A percentile compares a stretch with the other conserved stretches of the same genome.
Evolutionary conservation across 1,140 invertebrate species (phyloP).

Genomic region (Eurosta solidaginis): DNA sequence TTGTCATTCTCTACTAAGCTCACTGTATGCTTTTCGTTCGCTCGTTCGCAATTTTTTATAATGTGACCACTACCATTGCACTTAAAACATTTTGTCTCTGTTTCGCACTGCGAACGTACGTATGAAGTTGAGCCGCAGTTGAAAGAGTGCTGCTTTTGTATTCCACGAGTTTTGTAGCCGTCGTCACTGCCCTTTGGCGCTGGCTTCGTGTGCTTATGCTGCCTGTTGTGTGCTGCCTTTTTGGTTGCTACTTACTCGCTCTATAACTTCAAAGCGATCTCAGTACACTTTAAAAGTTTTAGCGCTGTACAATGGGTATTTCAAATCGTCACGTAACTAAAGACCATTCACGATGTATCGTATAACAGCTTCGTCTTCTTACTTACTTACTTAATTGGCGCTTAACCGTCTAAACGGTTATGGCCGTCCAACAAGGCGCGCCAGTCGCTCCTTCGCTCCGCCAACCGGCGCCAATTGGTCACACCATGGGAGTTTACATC

Average conservation of each 20-base stretch:
- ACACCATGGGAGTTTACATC: no score
- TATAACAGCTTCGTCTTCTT: neutral
- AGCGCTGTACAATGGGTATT: neutral
- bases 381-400: no score
- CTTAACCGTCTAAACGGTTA: no score
- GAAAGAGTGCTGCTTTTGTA: neutral
- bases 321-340: conserved; percentile 5
- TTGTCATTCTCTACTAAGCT: neutral
- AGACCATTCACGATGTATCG: conserved; percentile 4
- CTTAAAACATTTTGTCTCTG: conserved; percentile 25
- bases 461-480: no score
- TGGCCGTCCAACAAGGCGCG: no score
- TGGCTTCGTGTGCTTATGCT: neutral
- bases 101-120: neutral
- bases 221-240: neutral
- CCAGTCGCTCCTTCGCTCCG: no score
- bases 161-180: neutral
- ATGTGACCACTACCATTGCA: neutral
- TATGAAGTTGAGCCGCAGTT: conserved; percentile 2
- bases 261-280: neutral
- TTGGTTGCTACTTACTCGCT: neutral
- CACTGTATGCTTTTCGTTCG: neutral
- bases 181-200: neutral
- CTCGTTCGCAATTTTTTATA: neutral
- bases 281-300: neutral